Conservation (phyloP, 2,888 invertebrate species). For the Carcina quercana region DNA sequence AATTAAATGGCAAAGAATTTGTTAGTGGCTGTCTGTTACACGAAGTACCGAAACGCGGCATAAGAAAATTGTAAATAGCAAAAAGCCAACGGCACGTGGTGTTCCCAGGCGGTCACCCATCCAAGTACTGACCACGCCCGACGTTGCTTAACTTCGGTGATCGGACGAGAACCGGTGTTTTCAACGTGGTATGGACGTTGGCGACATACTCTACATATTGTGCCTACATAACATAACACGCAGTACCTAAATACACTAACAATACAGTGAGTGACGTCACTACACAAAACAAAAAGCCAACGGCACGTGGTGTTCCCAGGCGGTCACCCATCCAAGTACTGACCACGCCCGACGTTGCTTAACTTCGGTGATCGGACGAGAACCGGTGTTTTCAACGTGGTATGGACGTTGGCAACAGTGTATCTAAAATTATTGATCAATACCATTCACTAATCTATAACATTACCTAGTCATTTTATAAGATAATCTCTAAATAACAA, state of each 20-base stretch:
- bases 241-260: too few relatives aligned
- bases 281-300: constrained; percentile 23
- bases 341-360: constrained; percentile 42
- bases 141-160: constrained; percentile 69
- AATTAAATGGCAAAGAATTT: too few relatives aligned
- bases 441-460: too few relatives aligned
- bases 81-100: constrained; percentile 55
- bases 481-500: too few relatives aligned
- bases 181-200: constrained; percentile 61
- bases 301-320: constrained; percentile 41
- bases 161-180: constrained; percentile 68
- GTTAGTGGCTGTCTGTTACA: too few relatives aligned
- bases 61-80: too few relatives aligned
- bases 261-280: background rate
- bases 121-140: constrained; percentile 68
- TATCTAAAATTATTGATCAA: too few relatives aligned
- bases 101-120: constrained; percentile 68
- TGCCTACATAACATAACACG: too few relatives aligned
- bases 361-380: constrained; percentile 49
- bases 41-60: too few relatives aligned
- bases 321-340: constrained; percentile 52
- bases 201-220: too few relatives aligned
- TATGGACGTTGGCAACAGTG: constrained; percentile 2
- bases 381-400: constrained; percentile 40
- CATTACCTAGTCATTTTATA: too few relatives aligned